Evolutionary conservation across 2,888 invertebrate genomes (phyloP).

Genomic region (Eilema sororculum): DNA sequence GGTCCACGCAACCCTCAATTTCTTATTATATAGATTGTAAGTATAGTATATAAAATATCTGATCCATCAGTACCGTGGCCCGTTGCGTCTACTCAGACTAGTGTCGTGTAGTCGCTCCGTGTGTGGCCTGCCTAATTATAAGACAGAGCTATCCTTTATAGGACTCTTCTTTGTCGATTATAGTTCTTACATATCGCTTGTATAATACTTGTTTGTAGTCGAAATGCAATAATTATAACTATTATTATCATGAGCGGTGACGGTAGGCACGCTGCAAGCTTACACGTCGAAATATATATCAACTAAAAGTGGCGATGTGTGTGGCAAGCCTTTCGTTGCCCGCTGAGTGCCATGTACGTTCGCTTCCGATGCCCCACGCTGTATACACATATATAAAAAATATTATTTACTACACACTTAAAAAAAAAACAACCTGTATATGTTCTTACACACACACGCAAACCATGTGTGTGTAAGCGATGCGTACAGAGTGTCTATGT

Average conservation of each 20-base stretch:
- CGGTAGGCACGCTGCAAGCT: slow-evolving; percentile 17
- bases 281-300: neutral
- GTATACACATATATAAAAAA: slow-evolving; percentile 22
- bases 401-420: slow-evolving; percentile 16
- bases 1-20: neutral
- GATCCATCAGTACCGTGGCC: neutral
- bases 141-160: neutral
- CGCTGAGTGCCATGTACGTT: slow-evolving; percentile 47
- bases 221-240: slow-evolving; percentile 48
- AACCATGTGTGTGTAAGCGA: slow-evolving; percentile 13
- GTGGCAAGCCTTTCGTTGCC: slow-evolving; percentile 16
- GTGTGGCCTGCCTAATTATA: slow-evolving; percentile 7
- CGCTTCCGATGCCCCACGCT: slow-evolving; percentile 34
- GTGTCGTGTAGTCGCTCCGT: neutral
- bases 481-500: slow-evolving; percentile 17
- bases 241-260: slow-evolving; percentile 25
- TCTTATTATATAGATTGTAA: slow-evolving; percentile 3
- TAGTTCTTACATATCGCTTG: slow-evolving; percentile 34
- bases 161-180: slow-evolving; percentile 8
- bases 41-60: slow-evolving; percentile 1
- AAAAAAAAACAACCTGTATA: slow-evolving; percentile 24
- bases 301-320: slow-evolving; percentile 8
- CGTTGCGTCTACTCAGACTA: neutral
- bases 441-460: slow-evolving; percentile 9
- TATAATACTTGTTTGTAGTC: slow-evolving; percentile 46